A percentile compares a stretch with the other conserved stretches of the same genome.
Evolutionary conservation across 2,113 vertebrate genomes (phyloP).

Genomic region (Hippocampus guttulatus): DNA sequence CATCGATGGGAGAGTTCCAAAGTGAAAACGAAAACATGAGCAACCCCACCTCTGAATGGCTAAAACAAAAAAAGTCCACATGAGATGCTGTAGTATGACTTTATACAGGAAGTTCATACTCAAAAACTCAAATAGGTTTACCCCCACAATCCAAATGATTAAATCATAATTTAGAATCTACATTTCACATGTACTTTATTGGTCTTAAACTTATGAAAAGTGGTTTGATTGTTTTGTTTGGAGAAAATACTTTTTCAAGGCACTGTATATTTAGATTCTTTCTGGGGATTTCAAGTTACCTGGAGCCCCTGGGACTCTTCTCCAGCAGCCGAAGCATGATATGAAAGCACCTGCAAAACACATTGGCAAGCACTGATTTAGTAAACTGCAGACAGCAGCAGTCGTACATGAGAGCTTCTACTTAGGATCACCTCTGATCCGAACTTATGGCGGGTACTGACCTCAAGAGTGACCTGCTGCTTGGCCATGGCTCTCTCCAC

Average conservation of each 20-base stretch:
- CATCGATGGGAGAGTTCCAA: no score
- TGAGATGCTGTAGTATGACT: neutral
- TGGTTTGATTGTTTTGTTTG: neutral
- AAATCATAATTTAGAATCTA: no score
- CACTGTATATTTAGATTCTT: neutral
- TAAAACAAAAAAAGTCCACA: no score
- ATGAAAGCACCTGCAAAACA: conserved; percentile 84
- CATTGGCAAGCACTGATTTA: neutral
- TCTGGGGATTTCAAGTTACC: conserved; percentile 68
- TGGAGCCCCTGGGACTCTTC: conserved; percentile 91
- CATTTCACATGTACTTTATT: no score
- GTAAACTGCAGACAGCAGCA: neutral
- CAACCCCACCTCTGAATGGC: neutral
- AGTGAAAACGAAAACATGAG: neutral
- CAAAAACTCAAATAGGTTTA: no score
- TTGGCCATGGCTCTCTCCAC: conserved; percentile 97
- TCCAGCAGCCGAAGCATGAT: conserved; percentile 89
- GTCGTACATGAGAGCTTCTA: neutral
- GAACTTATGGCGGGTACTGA: conserved; percentile 55
- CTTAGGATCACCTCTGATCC: neutral
- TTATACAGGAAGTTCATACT: neutral
- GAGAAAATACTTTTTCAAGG: neutral
- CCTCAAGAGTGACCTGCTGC: conserved; percentile 97
- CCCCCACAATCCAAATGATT: neutral
- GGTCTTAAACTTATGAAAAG: no score